Evolutionary conservation across 2,888 invertebrate species (phyloP).

Genomic region (Plebejus argus): DNA sequence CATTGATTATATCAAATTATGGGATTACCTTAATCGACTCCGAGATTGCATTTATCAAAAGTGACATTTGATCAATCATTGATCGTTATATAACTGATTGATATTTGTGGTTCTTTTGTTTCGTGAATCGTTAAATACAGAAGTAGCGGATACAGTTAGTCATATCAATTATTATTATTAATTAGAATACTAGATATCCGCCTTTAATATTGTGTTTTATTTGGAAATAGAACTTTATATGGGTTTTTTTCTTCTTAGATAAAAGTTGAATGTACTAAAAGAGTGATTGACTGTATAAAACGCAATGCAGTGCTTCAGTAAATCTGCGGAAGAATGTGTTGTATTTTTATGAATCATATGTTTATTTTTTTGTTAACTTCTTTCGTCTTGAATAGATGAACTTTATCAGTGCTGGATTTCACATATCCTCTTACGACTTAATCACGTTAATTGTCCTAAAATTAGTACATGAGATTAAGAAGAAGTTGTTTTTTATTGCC

Average conservation of each 20-base stretch:
- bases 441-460: too few species aligned
- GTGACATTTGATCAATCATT: slow-evolving; percentile 28
- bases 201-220: neutral
- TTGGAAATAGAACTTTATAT: neutral
- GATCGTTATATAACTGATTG: neutral
- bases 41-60: slow-evolving; percentile 30
- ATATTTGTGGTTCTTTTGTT: slow-evolving; percentile 13
- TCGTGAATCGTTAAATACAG: neutral
- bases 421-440: too few species aligned
- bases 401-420: too few species aligned
- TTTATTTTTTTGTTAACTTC: too few species aligned
- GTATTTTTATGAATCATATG: too few species aligned
- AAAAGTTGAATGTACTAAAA: neutral
- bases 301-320: too few species aligned
- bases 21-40: slow-evolving; percentile 23
- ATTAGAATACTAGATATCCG: neutral
- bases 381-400: too few species aligned
- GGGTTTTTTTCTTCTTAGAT: too few species aligned
- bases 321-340: too few species aligned
- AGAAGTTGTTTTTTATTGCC: neutral
- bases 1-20: slow-evolving; percentile 31
- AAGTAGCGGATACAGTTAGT: neutral
- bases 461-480: neutral
- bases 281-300: neutral
- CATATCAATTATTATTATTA: neutral